Evolutionary conservation across 2,888 invertebrate species (phyloP), one percentile per base, ranked within the genome.

Genomic region (Strigamia maritima): DNA sequence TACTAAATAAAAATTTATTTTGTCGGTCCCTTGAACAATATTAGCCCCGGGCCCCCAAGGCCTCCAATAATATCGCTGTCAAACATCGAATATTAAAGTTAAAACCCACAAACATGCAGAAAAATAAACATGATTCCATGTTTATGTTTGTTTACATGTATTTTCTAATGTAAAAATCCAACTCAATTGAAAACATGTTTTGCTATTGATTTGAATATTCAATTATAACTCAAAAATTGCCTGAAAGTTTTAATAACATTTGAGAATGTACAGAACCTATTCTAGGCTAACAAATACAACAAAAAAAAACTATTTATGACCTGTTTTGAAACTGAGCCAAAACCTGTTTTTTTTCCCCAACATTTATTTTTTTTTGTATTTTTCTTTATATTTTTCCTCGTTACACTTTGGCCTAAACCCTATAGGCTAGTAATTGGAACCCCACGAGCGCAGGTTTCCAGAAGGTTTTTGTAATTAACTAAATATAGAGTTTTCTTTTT

Each of bases 371-470:
- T 14, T 28, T 70, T 28, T 28, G n/a, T 28, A 26, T 70, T 70
- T 70, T 70, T 54, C 54, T 28, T 65, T 65, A 65, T 70, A 12
- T 28, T 28, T 28, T 70, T 70, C 70, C 70, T 70, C 28, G 70
- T 70, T 70, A 70, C 70, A 28, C 70, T 70, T 70, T 70, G 70
- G 26, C 70, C 70, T 70, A 26, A 70, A 70, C 26, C 70, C 70
- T 28, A 70, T 70, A 16, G 70, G 28, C 70, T n/a, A 70, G 70
- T 70, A 70, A 70, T 70, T 70, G 70, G 70, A 70, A 70, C 70
- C 70, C 70, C 70, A n/a, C 14, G 70, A 70, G 70, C 26, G 28
- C 70, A 70, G 70, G 12, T 70, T 28, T 70, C 70, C 70, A 70
- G 70, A 28, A 26, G 70, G 70, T 70, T 70, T 70, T 28, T 70